Base-by-base conservation (phyloP, 2,113 vertebrate species). In the Eptesicus fuscus region DNA sequence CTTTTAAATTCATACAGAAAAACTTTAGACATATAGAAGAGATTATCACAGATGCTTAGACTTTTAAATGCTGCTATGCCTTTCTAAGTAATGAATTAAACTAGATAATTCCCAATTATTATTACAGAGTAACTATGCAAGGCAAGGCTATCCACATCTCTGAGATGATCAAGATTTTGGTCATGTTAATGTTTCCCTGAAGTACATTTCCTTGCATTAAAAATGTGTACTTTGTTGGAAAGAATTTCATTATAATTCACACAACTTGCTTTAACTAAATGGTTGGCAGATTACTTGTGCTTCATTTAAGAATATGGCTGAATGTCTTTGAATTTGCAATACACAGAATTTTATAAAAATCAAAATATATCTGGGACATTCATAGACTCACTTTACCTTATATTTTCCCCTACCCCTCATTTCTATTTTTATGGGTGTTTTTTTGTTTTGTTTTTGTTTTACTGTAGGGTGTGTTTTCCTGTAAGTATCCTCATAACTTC, bases 1-100 rank as follows among this genome's bases (percentile, higher is more conserved):
- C 83, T 90, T 96, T 88, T 92, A 93, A 95, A 92, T 89, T 88
- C 69, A 92, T 49, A 84, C 30, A 63, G 40, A 95, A 95, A 95
- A 93, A 78, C 61, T n/a, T 76, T 23, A 90, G 77, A 78, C 65
- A 61, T 84, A 88, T 91, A 59, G 17, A 85, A 69, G 6, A 90
- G 56, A 79, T 42, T 95, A 59, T 73, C 42, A 73, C 77, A 93
- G 42, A 82, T 51, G 61, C 49, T 86, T 85, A 85, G 77, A 63
- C 61, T 92, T 96, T 83, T 74, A 84, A 88, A 44, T 73, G 40
- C 20, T 42, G 51, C 69, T 40, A 79, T 78, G 9, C 8, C 13
- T 67, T 69, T 89, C 47, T 69, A 96, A 88, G 78, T 47, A 94
- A 94, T 90, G 32, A 20, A 93, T 71, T 73, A 30, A 83, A 77